Evolutionary conservation across 2,797 vertebrate genomes (phyloP).

Genomic region (Hippopotamyrus pictus): DNA sequence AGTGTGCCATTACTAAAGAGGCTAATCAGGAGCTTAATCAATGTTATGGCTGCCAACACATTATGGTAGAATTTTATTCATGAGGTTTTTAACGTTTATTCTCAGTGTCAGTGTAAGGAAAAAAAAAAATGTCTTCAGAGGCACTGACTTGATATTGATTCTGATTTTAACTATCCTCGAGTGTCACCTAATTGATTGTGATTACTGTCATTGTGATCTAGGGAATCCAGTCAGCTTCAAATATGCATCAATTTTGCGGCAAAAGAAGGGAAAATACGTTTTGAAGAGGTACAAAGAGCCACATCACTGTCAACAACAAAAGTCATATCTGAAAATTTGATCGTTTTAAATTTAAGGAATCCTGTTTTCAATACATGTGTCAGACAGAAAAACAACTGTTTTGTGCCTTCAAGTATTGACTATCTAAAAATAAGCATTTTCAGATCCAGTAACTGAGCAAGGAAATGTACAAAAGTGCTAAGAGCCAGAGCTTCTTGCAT

Average conservation of each 20-base stretch:
- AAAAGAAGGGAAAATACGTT: constrained; percentile 3
- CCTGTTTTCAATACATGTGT: neutral
- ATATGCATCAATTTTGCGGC: neutral
- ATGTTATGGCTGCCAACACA: neutral
- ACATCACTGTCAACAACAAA: neutral
- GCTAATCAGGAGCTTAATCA: neutral
- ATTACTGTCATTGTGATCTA: constrained; percentile 10
- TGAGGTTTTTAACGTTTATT: neutral
- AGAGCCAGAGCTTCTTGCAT: neutral
- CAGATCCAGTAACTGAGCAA: neutral
- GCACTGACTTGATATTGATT: constrained; percentile 2
- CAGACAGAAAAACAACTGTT: neutral
- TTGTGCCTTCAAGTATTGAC: neutral
- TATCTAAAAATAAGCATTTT: neutral
- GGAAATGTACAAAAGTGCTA: neutral
- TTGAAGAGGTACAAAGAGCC: neutral
- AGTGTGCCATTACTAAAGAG: neutral
- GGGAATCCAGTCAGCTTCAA: neutral
- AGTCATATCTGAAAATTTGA: neutral
- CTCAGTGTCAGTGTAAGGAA: neutral
- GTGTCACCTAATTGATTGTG: constrained; percentile 16
- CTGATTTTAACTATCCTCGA: neutral
- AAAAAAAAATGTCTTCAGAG: neutral
- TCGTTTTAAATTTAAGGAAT: neutral
- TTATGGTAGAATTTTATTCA: neutral